Evolutionary conservation across 1,140 invertebrate genomes (phyloP), one percentile per base, ranked within the genome.

Genomic region (Vollenhovia emeryi): DNA sequence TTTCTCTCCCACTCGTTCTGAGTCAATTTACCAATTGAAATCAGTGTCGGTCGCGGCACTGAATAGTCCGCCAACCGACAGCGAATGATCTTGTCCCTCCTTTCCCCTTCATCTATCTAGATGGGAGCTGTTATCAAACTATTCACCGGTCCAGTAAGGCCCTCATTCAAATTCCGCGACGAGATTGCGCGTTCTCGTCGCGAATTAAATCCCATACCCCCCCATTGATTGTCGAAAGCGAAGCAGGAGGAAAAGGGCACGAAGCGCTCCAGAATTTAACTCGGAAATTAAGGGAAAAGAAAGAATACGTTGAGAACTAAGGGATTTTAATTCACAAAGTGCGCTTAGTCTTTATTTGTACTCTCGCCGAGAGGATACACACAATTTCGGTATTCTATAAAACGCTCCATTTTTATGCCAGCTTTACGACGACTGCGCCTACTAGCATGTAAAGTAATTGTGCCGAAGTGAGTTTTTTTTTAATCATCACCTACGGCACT

Each of bases 21-120:
- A 93, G 92, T 93, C 94, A 95, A 95, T 95, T 95, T 94, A 93
- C 90, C 93, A 95, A 94, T 94, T 95, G 93, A 95, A 95, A 95
- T 95, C 94, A 94, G 92, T 93, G 93, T 92, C 88, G 88, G 86
- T 82, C 87, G 75, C 88, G 83, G 76, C 86, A 90, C 90, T 93
- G 89, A 93, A 94, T 93, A 90, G 90, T 91, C 89, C 80, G 45
- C 71, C 89, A 89, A 91, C 91, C 86, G 87, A 87, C 86, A 80
- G 80, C 90, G 89, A 91, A 92, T 89, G 76, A 82, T 82, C 64
- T 40, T 87, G 85, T 78, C 48, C 50, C 80, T 82, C 74, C 73
- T 75, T 64, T 75, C 66, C 74, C 68, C 78, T 52, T 78, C 64
- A 78, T 74, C 85, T 57, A 69, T 30, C 59, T 71, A 79, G 59